Evolutionary conservation across 2,888 invertebrate species (phyloP).

Genomic region (Plebejus argus): DNA sequence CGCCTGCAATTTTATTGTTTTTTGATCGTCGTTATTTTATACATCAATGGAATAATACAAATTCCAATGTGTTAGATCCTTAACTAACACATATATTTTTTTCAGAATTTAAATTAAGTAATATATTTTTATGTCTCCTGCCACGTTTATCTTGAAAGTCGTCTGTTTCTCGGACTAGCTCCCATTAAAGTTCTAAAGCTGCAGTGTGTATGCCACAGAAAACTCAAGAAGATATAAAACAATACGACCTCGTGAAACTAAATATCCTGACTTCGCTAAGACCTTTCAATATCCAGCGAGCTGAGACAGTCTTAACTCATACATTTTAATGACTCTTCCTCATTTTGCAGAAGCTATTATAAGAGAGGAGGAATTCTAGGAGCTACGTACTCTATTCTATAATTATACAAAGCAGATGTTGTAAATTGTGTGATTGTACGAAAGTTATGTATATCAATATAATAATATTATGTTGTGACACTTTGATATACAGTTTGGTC

Average conservation of each 20-base stretch:
- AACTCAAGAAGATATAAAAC: neutral
- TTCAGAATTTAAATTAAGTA: no score
- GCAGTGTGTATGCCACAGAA: neutral
- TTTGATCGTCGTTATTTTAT: no score
- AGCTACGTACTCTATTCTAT: neutral
- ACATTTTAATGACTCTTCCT: slow-evolving; percentile 11
- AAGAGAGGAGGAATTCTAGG: neutral
- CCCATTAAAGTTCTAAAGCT: neutral
- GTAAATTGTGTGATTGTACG: no score
- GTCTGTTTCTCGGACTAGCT: no score
- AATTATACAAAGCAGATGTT: neutral
- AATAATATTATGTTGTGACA: no score
- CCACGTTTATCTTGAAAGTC: no score
- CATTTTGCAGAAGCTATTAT: neutral
- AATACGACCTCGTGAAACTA: neutral
- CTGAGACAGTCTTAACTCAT: slow-evolving; percentile 13
- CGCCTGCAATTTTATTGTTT: no score
- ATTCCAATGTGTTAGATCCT: no score
- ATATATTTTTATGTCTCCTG: no score
- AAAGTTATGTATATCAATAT: no score
- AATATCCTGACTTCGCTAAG: neutral
- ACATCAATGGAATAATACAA: no score
- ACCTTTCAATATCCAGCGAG: neutral
- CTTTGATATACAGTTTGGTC: neutral
- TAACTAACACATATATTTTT: no score